Percentiles rank a stretch among this genome's conserved stretches.
phyloP scores from a whole-genome alignment of 2,888 invertebrate species.

The Hybos culiciformis region DNA sequence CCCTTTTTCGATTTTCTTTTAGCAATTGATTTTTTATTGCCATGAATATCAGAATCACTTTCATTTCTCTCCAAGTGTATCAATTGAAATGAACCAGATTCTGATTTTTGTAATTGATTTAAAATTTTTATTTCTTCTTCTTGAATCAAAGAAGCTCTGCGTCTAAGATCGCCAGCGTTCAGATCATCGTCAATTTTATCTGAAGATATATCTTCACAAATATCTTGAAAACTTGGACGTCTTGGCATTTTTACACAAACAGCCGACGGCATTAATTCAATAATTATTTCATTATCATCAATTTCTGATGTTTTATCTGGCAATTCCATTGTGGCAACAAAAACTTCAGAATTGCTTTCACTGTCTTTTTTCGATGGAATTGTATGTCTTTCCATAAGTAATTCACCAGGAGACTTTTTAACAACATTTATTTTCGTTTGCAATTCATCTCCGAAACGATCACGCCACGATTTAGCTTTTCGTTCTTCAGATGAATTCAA shows the following conservation, averaged over 20 bases:
- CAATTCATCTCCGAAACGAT: constrained; percentile 46
- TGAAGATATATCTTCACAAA: constrained; percentile 40
- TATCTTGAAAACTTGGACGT: constrained; percentile 41
- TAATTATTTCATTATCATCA: constrained; percentile 20
- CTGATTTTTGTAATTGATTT: constrained; percentile 30
- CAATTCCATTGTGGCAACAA: constrained; percentile 3
- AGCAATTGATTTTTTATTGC: constrained; percentile 16
- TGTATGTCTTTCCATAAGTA: constrained; percentile 60
- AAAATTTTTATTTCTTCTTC: constrained; percentile 36
- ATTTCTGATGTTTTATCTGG: constrained; percentile 12
- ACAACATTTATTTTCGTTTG: constrained; percentile 22
- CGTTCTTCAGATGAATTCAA: no score
- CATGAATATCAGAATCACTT: constrained; percentile 22
- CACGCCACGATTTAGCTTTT: constrained; percentile 38
- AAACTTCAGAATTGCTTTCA: constrained; percentile 18
- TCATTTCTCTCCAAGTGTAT: constrained; percentile 29
- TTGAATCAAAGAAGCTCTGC: constrained; percentile 40
- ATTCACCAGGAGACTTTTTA: constrained; percentile 56
- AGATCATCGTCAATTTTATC: constrained; percentile 40
- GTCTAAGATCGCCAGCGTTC: constrained; percentile 40
- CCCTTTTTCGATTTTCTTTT: constrained; percentile 24
- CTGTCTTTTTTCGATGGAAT: constrained; percentile 41
- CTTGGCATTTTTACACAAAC: constrained; percentile 30
- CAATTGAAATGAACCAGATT: constrained; percentile 28
- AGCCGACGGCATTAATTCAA: constrained; percentile 22